These are phyloP conservation scores for Nicator chloris DNA, from an alignment of 2,113 vertebrate species.

Conservation along the genomic window DNA sequence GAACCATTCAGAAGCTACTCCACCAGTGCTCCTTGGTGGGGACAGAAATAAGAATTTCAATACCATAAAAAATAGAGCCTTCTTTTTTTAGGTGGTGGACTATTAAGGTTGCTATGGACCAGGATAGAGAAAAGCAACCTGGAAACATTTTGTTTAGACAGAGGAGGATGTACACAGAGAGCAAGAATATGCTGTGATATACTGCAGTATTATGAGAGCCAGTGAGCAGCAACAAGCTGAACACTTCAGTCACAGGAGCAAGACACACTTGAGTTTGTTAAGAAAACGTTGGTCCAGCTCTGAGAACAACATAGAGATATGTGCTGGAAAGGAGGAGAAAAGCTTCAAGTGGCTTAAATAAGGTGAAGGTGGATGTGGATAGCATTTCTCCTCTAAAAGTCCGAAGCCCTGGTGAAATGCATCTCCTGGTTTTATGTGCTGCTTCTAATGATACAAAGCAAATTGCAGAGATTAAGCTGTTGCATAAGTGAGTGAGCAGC, in stretches of 20 bases:
- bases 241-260: not conserved
- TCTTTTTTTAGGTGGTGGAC: not conserved
- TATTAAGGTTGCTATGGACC: not conserved
- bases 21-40: not conserved
- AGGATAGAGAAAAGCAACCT: not conserved
- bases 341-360: not conserved
- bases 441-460: conserved; percentile 68
- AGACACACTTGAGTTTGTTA: not conserved
- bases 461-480: conserved; percentile 74
- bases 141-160: not conserved
- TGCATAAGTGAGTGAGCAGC: conserved; percentile 75
- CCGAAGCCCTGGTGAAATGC: conserved; percentile 10
- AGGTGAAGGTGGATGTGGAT: not conserved
- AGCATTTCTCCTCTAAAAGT: not conserved
- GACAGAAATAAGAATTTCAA: not conserved
- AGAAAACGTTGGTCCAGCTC: not conserved
- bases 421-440: conserved; percentile 34
- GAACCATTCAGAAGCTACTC: not conserved
- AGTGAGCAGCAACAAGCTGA: not conserved
- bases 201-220: not conserved
- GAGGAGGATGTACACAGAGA: not conserved
- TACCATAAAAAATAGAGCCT: not conserved
- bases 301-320: not conserved
- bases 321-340: not conserved
- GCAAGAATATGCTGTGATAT: not conserved